phyloP scores from a whole-genome alignment of 23 tunicate species.

The Styela plicata region DNA sequence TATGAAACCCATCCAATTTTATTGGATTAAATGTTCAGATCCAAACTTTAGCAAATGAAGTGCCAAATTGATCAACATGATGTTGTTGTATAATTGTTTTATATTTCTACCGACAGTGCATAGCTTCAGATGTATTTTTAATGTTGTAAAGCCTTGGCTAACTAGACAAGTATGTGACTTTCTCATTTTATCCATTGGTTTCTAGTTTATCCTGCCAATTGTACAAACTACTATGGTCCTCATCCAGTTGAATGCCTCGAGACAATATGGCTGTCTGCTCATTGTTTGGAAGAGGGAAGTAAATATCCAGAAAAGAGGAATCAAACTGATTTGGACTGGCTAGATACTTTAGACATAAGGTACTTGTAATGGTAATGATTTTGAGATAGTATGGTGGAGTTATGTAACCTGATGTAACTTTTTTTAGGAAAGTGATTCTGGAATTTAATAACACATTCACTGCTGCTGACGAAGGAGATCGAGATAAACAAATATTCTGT shows the following conservation, averaged over 20 bases:
- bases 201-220: constrained; percentile 25
- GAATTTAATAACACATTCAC: neutral
- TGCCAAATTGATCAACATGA: too few relatives aligned
- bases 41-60: too few relatives aligned
- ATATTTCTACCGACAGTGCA: too few relatives aligned
- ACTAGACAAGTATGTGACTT: too few relatives aligned
- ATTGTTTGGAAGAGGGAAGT: constrained; percentile 14
- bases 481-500: constrained; percentile 6
- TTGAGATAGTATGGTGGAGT: too few relatives aligned
- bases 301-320: constrained; percentile 15
- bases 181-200: neutral
- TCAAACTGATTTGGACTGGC: neutral
- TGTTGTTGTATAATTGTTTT: too few relatives aligned
- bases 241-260: constrained; percentile 15
- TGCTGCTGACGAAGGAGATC: neutral
- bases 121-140: too few relatives aligned
- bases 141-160: too few relatives aligned
- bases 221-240: constrained; percentile 33
- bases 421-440: neutral
- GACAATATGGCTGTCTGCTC: constrained; percentile 13
- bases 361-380: too few relatives aligned
- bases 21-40: too few relatives aligned
- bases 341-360: constrained; percentile 13
- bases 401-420: too few relatives aligned
- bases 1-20: too few relatives aligned